Conservation (phyloP, 2,797 vertebrate species). For the Alcedo atthis region DNA sequence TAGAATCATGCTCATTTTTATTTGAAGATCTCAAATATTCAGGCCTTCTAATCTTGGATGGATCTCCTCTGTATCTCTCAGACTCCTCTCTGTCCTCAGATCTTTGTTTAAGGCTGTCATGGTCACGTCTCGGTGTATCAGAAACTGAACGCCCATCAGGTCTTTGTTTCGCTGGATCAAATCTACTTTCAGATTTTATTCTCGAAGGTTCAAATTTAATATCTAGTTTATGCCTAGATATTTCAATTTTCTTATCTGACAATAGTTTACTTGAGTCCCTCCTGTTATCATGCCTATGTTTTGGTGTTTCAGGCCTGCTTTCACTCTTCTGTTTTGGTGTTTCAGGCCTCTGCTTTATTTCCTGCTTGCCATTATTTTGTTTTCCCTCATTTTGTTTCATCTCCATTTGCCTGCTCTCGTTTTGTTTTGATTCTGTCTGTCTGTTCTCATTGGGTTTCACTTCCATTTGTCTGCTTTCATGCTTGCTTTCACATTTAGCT, state of each 20-base stretch:
- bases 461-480: slow-evolving; percentile 72
- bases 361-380: slow-evolving; percentile 80
- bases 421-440: slow-evolving; percentile 75
- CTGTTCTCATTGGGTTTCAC: slow-evolving; percentile 72
- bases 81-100: slow-evolving; percentile 76
- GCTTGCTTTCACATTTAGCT: slow-evolving; percentile 59
- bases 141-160: slow-evolving; percentile 58
- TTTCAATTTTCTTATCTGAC: slow-evolving; percentile 80
- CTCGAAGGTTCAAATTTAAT: slow-evolving; percentile 75
- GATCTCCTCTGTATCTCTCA: slow-evolving; percentile 79
- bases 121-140: slow-evolving; percentile 80
- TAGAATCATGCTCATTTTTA: slow-evolving; percentile 83
- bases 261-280: slow-evolving; percentile 74
- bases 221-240: slow-evolving; percentile 88
- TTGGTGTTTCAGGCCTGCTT: slow-evolving; percentile 77
- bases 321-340: slow-evolving; percentile 81
- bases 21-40: slow-evolving; percentile 87
- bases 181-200: slow-evolving; percentile 56
- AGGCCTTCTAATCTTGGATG: slow-evolving; percentile 80
- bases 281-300: slow-evolving; percentile 53
- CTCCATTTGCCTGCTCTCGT: slow-evolving; percentile 77
- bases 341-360: slow-evolving; percentile 75
- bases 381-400: slow-evolving; percentile 73
- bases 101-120: slow-evolving; percentile 86
- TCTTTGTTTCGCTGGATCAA: slow-evolving; percentile 74